phyloP scores from a whole-genome alignment of 2,113 vertebrate genomes.

The Rallus limicola region DNA sequence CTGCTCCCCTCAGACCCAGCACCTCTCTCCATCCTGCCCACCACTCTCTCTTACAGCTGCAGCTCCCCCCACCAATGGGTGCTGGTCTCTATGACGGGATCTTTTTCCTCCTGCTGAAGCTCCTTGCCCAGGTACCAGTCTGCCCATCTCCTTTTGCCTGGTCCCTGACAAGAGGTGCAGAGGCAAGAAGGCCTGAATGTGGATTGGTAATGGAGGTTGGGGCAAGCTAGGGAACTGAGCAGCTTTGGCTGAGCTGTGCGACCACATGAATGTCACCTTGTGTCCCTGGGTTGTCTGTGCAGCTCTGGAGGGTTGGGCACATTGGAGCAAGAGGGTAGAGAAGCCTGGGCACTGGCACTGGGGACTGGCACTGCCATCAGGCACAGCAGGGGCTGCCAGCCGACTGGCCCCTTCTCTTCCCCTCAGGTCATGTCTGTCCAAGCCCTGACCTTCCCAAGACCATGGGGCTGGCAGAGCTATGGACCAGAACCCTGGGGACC shows the following conservation, averaged over 20 bases:
- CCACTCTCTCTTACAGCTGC: constrained; percentile 51
- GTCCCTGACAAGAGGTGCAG: background rate
- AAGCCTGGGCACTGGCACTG: background rate
- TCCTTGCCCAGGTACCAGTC: constrained; percentile 72
- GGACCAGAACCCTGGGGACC: background rate
- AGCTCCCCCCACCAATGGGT: constrained; percentile 65
- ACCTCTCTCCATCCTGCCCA: background rate
- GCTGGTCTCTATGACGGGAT: constrained; percentile 78
- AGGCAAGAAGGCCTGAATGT: background rate
- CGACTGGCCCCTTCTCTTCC: background rate
- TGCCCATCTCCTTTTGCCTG: background rate
- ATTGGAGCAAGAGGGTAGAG: background rate
- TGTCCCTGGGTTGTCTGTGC: background rate
- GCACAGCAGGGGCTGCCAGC: background rate
- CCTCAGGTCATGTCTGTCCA: background rate
- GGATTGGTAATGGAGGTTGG: background rate
- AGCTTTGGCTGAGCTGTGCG: background rate
- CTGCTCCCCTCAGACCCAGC: background rate
- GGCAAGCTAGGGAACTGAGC: background rate
- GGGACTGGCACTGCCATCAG: background rate
- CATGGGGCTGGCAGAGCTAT: background rate
- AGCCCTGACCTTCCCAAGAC: background rate
- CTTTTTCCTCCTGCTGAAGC: constrained; percentile 74
- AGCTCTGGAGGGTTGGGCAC: background rate
- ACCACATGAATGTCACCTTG: background rate